These are phyloP conservation scores for Mastomys natalensis DNA, from an alignment of 2,113 vertebrate species.

Conservation along the genomic window DNA sequence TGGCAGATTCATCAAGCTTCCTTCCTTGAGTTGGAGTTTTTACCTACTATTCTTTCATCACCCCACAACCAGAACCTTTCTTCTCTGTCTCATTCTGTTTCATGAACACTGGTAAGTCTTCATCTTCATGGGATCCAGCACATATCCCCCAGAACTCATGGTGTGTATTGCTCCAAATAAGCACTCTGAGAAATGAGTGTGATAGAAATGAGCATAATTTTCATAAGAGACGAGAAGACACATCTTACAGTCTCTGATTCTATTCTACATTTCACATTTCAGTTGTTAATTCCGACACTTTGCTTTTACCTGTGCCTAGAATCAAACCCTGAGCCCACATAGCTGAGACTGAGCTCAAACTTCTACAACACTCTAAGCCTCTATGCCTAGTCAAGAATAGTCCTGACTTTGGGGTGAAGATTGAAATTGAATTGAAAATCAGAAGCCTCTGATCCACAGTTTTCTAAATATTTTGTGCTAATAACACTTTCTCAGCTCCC, in stretches of 20 bases:
- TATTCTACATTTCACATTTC: not conserved
- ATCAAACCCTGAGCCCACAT: not conserved
- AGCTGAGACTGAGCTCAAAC: not conserved
- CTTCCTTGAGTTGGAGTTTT: accelerated
- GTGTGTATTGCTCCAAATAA: accelerated
- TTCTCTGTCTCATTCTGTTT: not conserved
- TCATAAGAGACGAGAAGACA: too few species aligned
- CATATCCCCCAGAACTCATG: not conserved
- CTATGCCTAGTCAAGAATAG: too few species aligned
- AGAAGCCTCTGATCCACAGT: not conserved
- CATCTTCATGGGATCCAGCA: not conserved
- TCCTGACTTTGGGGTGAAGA: too few species aligned
- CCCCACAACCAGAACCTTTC: too few species aligned
- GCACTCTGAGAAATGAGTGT: not conserved
- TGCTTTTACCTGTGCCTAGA: too few species aligned
- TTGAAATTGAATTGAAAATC: not conserved
- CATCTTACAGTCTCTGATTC: too few species aligned
- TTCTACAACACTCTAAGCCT: accelerated
- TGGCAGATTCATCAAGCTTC: not conserved
- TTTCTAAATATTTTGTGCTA: too few species aligned
- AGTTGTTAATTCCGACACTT: too few species aligned
- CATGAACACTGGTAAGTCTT: not conserved
- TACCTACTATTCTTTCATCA: not conserved
- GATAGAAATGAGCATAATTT: too few species aligned
- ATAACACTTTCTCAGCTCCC: accelerated